A percentile compares a stretch with the other conserved stretches of the same genome.
Evolutionary conservation across 2,113 vertebrate genomes (phyloP).

Genomic region (Bombycilla garrulus): DNA sequence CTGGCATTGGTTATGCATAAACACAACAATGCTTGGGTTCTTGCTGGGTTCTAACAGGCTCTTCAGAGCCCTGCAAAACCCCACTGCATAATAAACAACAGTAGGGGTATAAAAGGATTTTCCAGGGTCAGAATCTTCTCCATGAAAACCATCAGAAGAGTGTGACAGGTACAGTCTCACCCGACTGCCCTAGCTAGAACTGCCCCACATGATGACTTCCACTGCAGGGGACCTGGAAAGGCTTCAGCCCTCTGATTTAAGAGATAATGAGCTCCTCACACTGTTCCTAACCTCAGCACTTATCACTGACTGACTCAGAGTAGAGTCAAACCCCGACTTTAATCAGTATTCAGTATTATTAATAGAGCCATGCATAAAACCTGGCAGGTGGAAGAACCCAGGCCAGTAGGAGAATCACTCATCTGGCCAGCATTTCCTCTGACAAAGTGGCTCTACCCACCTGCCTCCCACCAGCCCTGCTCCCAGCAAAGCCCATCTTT

Average conservation of each 20-base stretch:
- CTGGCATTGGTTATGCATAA: neutral
- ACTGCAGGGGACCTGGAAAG: neutral
- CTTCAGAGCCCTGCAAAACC: neutral
- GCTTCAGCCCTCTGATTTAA: neutral
- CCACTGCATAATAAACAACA: neutral
- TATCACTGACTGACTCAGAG: neutral
- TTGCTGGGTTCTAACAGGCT: neutral
- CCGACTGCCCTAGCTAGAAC: neutral
- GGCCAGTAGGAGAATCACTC: neutral
- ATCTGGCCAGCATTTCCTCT: neutral
- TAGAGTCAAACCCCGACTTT: neutral
- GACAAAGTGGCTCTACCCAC: constrained; percentile 12
- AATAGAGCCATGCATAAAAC: neutral
- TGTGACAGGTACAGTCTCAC: fast-evolving
- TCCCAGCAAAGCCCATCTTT: neutral
- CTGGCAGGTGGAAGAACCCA: neutral
- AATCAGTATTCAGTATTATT: neutral
- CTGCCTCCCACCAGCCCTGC: neutral
- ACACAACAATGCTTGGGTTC: neutral
- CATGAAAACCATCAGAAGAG: neutral
- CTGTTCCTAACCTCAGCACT: neutral
- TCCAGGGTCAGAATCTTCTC: neutral
- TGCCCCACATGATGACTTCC: neutral
- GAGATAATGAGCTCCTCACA: neutral
- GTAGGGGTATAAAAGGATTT: neutral